These are phyloP conservation scores for Sclerodermus sp. DNA, from an alignment of 2,888 invertebrate species.

Conservation along the genomic window DNA sequence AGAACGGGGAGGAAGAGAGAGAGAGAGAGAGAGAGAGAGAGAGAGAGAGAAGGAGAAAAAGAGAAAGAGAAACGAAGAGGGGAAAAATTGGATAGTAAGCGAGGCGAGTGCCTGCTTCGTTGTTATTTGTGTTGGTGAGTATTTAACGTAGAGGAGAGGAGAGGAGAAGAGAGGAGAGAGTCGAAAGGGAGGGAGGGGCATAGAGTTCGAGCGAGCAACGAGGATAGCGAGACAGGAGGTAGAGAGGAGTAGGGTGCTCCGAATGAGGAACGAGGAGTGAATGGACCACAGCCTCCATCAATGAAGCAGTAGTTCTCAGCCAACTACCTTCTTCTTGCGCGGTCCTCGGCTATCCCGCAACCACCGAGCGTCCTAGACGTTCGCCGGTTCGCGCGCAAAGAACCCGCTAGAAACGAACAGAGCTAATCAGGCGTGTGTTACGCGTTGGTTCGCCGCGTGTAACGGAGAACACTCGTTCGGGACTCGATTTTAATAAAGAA, in stretches of 20 bases:
- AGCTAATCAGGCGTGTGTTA: too few species aligned
- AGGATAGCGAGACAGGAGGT: constrained; percentile 6
- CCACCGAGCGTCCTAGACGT: too few species aligned
- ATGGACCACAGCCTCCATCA: constrained; percentile 51
- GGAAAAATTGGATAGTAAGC: too few species aligned
- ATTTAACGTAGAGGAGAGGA: background rate
- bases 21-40: constrained; percentile 1
- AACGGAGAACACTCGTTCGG: too few species aligned
- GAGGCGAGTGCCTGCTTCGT: too few species aligned
- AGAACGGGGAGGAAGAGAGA: constrained; percentile 11
- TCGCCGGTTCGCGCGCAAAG: too few species aligned
- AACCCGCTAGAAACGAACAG: too few species aligned
- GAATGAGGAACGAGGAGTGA: constrained; percentile 28
- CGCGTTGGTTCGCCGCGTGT: too few species aligned
- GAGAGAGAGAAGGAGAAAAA: constrained; percentile 3
- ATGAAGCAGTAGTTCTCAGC: constrained; percentile 52
- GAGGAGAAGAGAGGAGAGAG: constrained; percentile 2
- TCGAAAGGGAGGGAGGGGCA: background rate
- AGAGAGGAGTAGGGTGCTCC: constrained; percentile 8
- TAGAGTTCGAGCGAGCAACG: background rate
- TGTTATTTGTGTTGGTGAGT: too few species aligned
- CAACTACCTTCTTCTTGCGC: constrained; percentile 9
- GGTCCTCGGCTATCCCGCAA: background rate
- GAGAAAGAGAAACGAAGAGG: too few species aligned
- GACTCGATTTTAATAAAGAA: too few species aligned